Percentiles rank a stretch among this genome's conserved stretches.
Evolutionary conservation across 53 echinoderm and acorn worm species (phyloP).

Genomic region (Actinopyga echinites): DNA sequence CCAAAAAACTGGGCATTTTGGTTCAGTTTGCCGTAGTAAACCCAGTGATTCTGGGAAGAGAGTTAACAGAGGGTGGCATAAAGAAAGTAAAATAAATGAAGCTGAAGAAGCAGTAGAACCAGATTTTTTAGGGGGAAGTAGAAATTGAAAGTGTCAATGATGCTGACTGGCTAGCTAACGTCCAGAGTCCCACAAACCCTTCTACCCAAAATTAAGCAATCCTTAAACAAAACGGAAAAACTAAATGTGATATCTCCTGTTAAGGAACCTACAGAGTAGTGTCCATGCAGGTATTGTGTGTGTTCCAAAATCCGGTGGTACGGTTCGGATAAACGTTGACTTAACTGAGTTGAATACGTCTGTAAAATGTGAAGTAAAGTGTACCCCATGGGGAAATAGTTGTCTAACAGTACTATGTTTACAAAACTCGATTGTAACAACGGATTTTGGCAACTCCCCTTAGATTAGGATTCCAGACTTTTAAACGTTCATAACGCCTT

Average conservation of each 20-base stretch:
- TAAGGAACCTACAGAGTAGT: slow-evolving; percentile 42
- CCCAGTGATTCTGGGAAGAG: neutral
- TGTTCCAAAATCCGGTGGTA: slow-evolving; percentile 29
- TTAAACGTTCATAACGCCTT: slow-evolving; percentile 46
- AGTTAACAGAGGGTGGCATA: neutral
- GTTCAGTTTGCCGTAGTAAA: slow-evolving; percentile 25
- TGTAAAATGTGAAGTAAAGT: slow-evolving; percentile 30
- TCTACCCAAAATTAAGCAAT: slow-evolving; percentile 43
- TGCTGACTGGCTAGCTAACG: slow-evolving; percentile 53
- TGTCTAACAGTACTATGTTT: slow-evolving; percentile 28
- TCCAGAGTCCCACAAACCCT: slow-evolving; percentile 47
- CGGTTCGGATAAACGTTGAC: slow-evolving; percentile 56
- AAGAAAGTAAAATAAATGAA: slow-evolving; percentile 27
- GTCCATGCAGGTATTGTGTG: slow-evolving; percentile 37
- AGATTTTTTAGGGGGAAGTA: slow-evolving; percentile 15
- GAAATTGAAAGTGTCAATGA: slow-evolving; percentile 48
- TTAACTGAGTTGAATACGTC: slow-evolving; percentile 45
- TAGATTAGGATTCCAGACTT: slow-evolving; percentile 42
- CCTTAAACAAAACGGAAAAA: slow-evolving; percentile 44
- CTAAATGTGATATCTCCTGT: slow-evolving; percentile 56
- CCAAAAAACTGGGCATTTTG: slow-evolving; percentile 40
- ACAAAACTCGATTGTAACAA: slow-evolving; percentile 55
- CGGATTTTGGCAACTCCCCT: slow-evolving; percentile 59
- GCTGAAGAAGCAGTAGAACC: slow-evolving; percentile 8
- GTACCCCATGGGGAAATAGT: no score